Evolutionary conservation across 64 coral and sea anemone genomes (phyloP).

Genomic region (Hydrozoanthus tunicans): DNA sequence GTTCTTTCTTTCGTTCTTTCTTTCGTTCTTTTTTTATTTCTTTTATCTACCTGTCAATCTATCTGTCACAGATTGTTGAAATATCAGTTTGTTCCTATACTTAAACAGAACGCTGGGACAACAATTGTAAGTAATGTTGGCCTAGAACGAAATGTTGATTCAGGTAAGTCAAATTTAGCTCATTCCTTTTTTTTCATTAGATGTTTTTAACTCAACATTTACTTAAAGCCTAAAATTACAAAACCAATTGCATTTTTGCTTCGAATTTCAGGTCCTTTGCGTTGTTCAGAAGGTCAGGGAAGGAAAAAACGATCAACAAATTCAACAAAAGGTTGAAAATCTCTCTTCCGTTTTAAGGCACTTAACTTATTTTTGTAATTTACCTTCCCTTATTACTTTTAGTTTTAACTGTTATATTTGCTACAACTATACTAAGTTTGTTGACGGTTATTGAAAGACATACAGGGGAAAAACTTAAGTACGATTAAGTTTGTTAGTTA

Average conservation of each 20-base stretch:
- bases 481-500: no score
- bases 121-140: slow-evolving; percentile 7
- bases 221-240: no score
- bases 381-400: no score
- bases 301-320: slow-evolving; percentile 34
- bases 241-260: not conserved
- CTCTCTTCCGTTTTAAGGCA: not conserved
- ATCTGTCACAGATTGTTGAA: not conserved
- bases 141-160: not conserved
- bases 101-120: not conserved
- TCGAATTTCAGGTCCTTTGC: slow-evolving; percentile 3
- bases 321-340: not conserved
- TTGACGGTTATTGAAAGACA: no score
- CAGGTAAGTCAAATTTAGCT: not conserved
- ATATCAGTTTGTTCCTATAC: not conserved
- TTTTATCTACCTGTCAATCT: no score
- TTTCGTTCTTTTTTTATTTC: no score
- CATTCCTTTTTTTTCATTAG: not conserved
- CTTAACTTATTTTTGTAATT: not conserved
- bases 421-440: no score
- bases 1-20: no score
- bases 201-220: not conserved
- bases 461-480: no score
- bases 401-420: no score
- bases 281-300: slow-evolving; percentile 22